These are phyloP conservation scores for Colistium nudipinnis DNA, from an alignment of 2,113 vertebrate species.

Conservation along the genomic window DNA sequence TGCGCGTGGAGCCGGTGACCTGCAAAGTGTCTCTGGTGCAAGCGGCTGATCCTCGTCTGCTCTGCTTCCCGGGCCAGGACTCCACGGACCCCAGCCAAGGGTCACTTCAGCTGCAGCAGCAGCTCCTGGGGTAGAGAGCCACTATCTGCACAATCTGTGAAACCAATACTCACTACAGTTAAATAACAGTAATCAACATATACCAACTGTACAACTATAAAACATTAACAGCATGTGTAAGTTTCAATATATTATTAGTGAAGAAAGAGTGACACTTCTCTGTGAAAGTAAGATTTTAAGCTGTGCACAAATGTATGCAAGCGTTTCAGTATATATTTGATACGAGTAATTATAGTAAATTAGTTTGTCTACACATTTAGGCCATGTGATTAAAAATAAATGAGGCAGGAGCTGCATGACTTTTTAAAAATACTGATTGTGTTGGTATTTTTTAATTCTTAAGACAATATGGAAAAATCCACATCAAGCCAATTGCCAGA, in stretches of 20 bases:
- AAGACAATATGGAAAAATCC: background rate
- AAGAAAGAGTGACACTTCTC: conserved; percentile 14
- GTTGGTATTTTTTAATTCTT: too few relatives aligned
- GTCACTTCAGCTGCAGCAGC: conserved; percentile 54
- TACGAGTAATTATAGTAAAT: background rate
- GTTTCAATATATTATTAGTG: conserved; percentile 1
- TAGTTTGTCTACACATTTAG: background rate
- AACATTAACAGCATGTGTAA: conserved; percentile 20
- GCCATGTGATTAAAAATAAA: background rate
- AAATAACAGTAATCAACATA: conserved; percentile 27
- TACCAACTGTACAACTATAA: conserved; percentile 16
- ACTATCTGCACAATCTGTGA: conserved; percentile 6
- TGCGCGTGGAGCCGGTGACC: conserved; percentile 85
- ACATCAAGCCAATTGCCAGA: background rate
- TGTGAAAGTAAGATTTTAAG: conserved; percentile 31
- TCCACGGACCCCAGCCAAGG: conserved; percentile 68
- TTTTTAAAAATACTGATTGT: too few relatives aligned
- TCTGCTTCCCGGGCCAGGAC: conserved; percentile 77
- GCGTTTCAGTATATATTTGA: background rate
- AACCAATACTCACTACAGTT: conserved; percentile 20
- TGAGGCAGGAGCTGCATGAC: background rate
- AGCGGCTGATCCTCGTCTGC: conserved; percentile 85
- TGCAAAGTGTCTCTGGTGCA: conserved; percentile 90
- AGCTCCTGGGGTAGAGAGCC: conserved; percentile 43
- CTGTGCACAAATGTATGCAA: too few relatives aligned